Conservation (phyloP, 1,140 invertebrate genomes). For the Apis florea region DNA sequence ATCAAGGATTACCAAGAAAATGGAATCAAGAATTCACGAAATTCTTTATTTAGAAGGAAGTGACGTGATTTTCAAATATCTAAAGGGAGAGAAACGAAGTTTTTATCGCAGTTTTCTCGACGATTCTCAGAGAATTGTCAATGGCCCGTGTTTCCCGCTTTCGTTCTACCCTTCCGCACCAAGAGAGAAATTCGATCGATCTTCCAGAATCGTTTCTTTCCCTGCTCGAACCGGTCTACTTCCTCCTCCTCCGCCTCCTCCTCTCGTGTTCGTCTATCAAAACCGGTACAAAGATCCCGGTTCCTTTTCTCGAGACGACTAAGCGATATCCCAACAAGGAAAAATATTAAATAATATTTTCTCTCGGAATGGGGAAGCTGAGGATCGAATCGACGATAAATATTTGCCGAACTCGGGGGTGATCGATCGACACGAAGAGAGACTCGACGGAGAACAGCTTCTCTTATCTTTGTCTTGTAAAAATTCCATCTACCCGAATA, state of each 20-base stretch:
- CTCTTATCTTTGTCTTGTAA: not conserved
- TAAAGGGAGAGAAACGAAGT: not conserved
- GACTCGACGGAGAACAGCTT: not conserved
- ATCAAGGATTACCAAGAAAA: no score
- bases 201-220: not conserved
- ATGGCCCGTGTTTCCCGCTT: constrained; percentile 34
- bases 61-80: constrained; percentile 44
- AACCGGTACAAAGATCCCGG: rapidly evolving
- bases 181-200: constrained; percentile 24
- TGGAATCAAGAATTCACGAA: no score
- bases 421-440: not conserved
- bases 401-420: constrained; percentile 14
- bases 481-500: not conserved
- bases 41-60: constrained; percentile 55
- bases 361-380: constrained; percentile 1
- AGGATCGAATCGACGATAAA: constrained; percentile 22
- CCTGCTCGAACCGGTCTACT: not conserved
- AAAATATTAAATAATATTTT: constrained; percentile 45
- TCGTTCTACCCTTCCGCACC: constrained; percentile 8
- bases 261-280: not conserved
- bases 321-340: constrained; percentile 20
- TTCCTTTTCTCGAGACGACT: not conserved
- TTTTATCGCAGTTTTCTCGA: constrained; percentile 54
- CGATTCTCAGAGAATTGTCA: constrained; percentile 46
- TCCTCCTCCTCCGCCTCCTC: not conserved